These are phyloP conservation scores for Oryzias javanicus DNA, from an alignment of 2,113 vertebrate species.

Conservation along the genomic window DNA sequence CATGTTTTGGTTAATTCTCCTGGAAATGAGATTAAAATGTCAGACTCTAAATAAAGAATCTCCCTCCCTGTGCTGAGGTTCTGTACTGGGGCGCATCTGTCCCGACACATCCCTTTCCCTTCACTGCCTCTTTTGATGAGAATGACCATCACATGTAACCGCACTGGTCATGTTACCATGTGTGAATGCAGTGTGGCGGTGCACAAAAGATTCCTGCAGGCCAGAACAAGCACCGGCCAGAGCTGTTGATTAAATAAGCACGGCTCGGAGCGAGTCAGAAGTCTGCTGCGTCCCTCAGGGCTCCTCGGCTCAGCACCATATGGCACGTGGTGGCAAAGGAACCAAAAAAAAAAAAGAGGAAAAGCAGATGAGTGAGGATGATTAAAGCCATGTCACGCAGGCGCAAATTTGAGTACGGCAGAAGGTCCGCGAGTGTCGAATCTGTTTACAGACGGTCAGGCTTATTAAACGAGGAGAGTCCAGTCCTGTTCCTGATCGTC, in stretches of 20 bases:
- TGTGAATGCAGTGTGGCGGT: not conserved
- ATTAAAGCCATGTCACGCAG: slow-evolving; percentile 56
- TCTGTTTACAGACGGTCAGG: slow-evolving; percentile 53
- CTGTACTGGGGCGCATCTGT: slow-evolving; percentile 1
- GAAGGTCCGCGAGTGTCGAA: slow-evolving; percentile 57
- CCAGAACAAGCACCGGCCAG: slow-evolving; percentile 8
- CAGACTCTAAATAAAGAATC: not conserved
- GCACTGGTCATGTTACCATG: not conserved
- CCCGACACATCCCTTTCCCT: not conserved
- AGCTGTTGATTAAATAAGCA: slow-evolving; percentile 24
- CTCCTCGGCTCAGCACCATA: slow-evolving; percentile 21
- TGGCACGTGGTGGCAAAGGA: slow-evolving; percentile 8
- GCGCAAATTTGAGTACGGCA: slow-evolving; percentile 57
- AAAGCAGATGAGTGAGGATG: slow-evolving; percentile 19
- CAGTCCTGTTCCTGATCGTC: slow-evolving; percentile 7
- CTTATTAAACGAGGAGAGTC: slow-evolving; percentile 54
- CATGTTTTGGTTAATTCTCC: not conserved
- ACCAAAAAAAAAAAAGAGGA: not conserved
- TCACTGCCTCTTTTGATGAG: slow-evolving; percentile 1
- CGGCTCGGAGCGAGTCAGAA: slow-evolving; percentile 1
- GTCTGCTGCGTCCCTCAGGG: slow-evolving; percentile 12
- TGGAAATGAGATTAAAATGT: not conserved
- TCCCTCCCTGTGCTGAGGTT: slow-evolving; percentile 3
- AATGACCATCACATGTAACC: slow-evolving; percentile 6
- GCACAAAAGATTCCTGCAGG: slow-evolving; percentile 7